Evolutionary conservation across 2,113 vertebrate species (phyloP), one percentile per base, ranked within the genome.

Genomic region (Leucopsar rothschildi): DNA sequence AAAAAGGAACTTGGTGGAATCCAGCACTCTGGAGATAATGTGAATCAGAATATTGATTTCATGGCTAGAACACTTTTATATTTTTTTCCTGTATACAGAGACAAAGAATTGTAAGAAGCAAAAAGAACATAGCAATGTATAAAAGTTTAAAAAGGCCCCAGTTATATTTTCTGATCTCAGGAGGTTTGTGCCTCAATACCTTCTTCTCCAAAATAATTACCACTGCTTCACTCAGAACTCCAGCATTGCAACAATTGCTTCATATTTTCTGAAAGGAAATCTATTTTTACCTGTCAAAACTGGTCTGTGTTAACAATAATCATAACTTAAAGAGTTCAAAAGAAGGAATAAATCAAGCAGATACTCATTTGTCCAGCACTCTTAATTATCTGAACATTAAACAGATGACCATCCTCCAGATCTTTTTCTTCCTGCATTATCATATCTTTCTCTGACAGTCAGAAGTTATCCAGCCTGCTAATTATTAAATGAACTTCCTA

Each of bases 241-340:
- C 70, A 81, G 47, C 40, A 84, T 2, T 80, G 64, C 27, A 33
- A 31, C 29, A 92, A 78, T 89, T 90, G 29, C 35, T 94, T 96
- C 64, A 37, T 81, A 15, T 97, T 96, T 95, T 79, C 71, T 82
- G 16, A 82, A 94, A 16, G 28, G 22, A 92, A 95, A 92, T 86
- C 33, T 35, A 42, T 81, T 84, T 91, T 82, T 93, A 3, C 1
- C 63, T 71, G 28, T 69, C 45, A 69, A 12, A 82, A 52, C 22
- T 84, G 9, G 13, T 65, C 55, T 56, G 5, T 52, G 50, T 52
- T 52, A 52, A 52, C 25, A 15, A 27, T 15, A 27, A 52, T 12
- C 9, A 12, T 77, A 63, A 70, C 44, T 70, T 87, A 17, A 55
- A 90, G 39, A 22, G 52, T 94, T 88, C 39, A 81, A 86, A 93